A percentile compares a stretch with the other conserved stretches of the same genome.
These are phyloP conservation scores for Drosophila seclusa DNA, from an alignment of 2,888 invertebrate species.

Conservation along the genomic window DNA sequence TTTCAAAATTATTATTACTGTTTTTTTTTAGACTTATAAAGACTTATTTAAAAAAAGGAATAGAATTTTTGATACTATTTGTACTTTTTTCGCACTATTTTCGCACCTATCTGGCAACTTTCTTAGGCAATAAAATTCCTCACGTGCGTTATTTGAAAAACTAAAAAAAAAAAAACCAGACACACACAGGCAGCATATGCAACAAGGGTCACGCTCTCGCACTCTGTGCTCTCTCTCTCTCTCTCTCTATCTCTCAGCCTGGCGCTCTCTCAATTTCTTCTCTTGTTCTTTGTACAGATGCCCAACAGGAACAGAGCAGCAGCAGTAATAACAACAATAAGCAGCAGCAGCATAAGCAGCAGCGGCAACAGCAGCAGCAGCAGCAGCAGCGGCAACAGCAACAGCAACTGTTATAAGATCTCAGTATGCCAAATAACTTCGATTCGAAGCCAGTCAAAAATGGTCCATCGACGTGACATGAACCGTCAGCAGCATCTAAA, in stretches of 20 bases:
- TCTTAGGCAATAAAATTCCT: constrained; percentile 17
- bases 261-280: constrained; percentile 2
- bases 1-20: neutral
- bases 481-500: constrained; percentile 77
- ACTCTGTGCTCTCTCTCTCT: constrained; percentile 3
- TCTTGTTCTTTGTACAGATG: constrained; percentile 35
- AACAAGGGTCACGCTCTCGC: constrained; percentile 59
- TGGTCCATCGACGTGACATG: constrained; percentile 84
- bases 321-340: constrained; percentile 10
- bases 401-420: constrained; percentile 62
- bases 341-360: constrained; percentile 7
- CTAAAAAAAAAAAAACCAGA: constrained; percentile 9
- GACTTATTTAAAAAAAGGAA: neutral
- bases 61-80: neutral
- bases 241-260: constrained; percentile 9
- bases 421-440: constrained; percentile 52
- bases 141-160: constrained; percentile 50
- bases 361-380: neutral
- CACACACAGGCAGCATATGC: constrained; percentile 41
- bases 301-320: constrained; percentile 39
- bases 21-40: neutral
- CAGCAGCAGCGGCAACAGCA: constrained; percentile 1
- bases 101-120: constrained; percentile 39
- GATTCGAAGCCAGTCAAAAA: constrained; percentile 83
- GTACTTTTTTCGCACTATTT: neutral